Conservation (phyloP, 1,140 invertebrate species). For the Aphelinus atriplicis region DNA sequence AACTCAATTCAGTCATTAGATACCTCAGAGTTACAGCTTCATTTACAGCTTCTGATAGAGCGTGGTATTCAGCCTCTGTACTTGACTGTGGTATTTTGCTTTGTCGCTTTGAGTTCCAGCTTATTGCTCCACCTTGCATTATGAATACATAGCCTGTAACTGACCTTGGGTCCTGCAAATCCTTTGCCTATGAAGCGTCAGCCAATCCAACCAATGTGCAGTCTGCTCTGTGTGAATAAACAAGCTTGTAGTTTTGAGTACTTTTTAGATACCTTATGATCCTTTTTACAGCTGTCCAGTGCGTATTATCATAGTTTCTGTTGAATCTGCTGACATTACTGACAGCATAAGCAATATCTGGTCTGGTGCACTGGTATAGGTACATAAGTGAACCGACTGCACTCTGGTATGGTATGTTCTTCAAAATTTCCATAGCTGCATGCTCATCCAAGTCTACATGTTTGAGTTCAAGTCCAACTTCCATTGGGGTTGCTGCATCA, state of each 20-base stretch:
- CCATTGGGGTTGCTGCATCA: background rate
- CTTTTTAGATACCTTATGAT: constrained; percentile 31
- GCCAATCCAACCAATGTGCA: background rate
- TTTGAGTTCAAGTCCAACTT: background rate
- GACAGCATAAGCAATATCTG: constrained; percentile 62
- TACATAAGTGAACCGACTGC: constrained; percentile 60
- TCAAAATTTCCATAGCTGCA: background rate
- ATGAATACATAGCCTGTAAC: constrained; percentile 48
- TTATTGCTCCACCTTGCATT: constrained; percentile 27
- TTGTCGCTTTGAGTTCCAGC: background rate
- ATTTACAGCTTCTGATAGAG: constrained; percentile 45
- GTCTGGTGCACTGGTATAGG: constrained; percentile 57
- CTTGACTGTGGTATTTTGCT: constrained; percentile 48
- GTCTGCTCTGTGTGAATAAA: background rate
- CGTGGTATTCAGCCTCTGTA: constrained; percentile 51
- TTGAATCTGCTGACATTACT: constrained; percentile 36
- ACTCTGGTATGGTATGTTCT: constrained; percentile 32
- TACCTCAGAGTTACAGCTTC: constrained; percentile 16
- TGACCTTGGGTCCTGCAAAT: constrained; percentile 44
- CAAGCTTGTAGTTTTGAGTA: constrained; percentile 27
- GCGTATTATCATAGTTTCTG: background rate
- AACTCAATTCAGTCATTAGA: background rate
- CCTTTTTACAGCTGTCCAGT: constrained; percentile 16
- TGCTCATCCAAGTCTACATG: background rate
- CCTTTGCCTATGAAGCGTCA: constrained; percentile 48